Conservation (phyloP, 2,797 vertebrate genomes). For the Natrix natrix region DNA sequence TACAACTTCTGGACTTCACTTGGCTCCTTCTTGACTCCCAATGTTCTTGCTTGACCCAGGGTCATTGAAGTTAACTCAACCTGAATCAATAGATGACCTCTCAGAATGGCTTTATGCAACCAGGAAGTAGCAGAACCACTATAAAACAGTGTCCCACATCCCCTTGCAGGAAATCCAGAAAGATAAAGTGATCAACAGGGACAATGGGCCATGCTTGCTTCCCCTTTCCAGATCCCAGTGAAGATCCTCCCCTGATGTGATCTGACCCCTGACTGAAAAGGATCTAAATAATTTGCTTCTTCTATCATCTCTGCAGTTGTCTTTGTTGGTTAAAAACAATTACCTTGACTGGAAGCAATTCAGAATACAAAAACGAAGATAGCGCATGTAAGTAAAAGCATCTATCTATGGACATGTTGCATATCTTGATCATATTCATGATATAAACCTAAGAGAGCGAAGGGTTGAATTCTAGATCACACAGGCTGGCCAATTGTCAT, state of each 20-base stretch:
- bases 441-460: background rate
- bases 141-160: background rate
- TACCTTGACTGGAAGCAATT: background rate
- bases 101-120: background rate
- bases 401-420: background rate
- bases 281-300: background rate
- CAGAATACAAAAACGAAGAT: background rate
- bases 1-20: background rate
- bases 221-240: background rate
- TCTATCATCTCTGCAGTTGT: background rate
- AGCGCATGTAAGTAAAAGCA: background rate
- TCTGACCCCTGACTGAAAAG: background rate
- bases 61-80: background rate
- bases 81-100: background rate
- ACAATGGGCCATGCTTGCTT: background rate
- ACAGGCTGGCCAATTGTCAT: background rate
- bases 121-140: background rate
- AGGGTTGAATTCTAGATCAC: background rate
- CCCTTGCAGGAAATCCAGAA: background rate
- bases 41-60: background rate
- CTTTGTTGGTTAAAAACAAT: background rate
- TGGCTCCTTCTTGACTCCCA: background rate
- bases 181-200: background rate
- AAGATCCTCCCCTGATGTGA: background rate
- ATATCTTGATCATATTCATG: background rate